Evolutionary conservation across 2,888 invertebrate genomes (phyloP), one percentile per base, ranked within the genome.

Genomic region (Tolmerus cingulatus): DNA sequence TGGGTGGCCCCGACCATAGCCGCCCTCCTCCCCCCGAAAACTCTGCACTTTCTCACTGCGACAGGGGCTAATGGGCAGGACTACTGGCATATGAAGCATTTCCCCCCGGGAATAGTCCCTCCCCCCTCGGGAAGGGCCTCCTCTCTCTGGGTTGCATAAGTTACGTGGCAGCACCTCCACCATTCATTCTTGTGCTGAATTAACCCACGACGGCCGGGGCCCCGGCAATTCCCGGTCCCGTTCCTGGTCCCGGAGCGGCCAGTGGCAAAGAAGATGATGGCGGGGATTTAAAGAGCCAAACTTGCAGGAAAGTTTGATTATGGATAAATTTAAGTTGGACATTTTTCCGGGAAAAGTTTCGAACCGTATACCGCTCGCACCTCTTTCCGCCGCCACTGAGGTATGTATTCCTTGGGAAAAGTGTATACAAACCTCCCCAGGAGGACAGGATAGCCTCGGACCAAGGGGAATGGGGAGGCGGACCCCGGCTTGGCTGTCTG

Each of bases 241-340:
- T 19, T 9, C 40, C 8, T 16, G 43, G 43, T 46, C 43, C 43
- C 12, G 43, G 0, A 14, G 14, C 14, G 43, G 43, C 16, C 43
- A 16, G 43, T 46, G 16, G 43, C 43, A 46, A 16, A 27, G 34
- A 34, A 37, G 76, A 76, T 76, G 37, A 76, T 37, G 76, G 76
- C 37, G 76, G 76, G 66, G 66, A 76, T 76, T 76, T 76, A 76
- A 76, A 76, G 76, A 76, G 34, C 76, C 37, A 30, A 76, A 37
- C 34, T 37, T 76, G 76, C 34, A 76, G 76, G 37, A 76, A 76
- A 76, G 76, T 76, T 76, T 76, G 76, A 76, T 76, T 76, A 76
- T 76, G 76, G 76, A 76, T 76, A 76, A 76, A 76, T 76, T 76
- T 76, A 76, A 76, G 76, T 76, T 76, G 76, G 76, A 76, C 76